Conservation (phyloP, 2,888 invertebrate genomes). For the Acrobasis consociella region DNA sequence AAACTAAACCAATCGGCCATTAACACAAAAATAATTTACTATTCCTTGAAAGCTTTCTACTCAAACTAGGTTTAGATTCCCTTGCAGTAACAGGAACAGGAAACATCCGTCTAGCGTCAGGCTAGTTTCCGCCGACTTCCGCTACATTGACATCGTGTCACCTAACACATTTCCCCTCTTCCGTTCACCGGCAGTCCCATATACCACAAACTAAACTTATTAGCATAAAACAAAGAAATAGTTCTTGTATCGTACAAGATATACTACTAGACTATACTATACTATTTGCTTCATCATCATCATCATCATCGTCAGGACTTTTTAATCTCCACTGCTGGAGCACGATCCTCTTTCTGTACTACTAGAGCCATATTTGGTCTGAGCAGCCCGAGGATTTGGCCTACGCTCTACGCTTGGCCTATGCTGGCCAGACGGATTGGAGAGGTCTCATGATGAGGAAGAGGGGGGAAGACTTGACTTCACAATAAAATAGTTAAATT, state of each 20-base stretch:
- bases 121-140: conserved; percentile 26
- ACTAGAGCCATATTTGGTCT: too few species aligned
- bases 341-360: too few species aligned
- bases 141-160: conserved; percentile 33
- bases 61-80: background rate
- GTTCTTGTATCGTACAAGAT: background rate
- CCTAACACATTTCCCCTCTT: conserved; percentile 32
- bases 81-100: background rate
- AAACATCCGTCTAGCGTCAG: conserved; percentile 10
- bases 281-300: too few species aligned
- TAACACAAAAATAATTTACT: background rate
- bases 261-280: background rate
- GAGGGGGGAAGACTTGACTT: too few species aligned
- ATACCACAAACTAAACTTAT: background rate
- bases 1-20: conserved; percentile 4
- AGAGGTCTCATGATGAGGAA: too few species aligned
- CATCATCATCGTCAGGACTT: too few species aligned
- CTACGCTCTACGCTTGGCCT: too few species aligned
- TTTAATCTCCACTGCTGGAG: too few species aligned
- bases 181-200: conserved; percentile 12
- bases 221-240: background rate
- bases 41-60: background rate
- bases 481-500: too few species aligned
- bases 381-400: too few species aligned
- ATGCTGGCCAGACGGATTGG: too few species aligned